Evolutionary conservation across 2,113 vertebrate genomes (phyloP).

Genomic region (Hylia prasina): DNA sequence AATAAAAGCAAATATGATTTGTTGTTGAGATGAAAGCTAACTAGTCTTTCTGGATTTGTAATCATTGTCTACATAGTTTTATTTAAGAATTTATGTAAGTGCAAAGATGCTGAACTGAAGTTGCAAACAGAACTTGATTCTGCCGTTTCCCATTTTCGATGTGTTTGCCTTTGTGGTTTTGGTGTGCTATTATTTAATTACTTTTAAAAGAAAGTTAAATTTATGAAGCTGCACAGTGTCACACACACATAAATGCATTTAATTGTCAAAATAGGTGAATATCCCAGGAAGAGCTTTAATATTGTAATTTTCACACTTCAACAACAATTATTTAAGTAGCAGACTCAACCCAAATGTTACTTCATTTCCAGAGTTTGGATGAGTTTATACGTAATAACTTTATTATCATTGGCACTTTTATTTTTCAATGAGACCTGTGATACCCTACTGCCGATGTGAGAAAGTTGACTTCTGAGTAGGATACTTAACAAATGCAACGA

Average conservation of each 20-base stretch:
- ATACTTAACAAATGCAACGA: background rate
- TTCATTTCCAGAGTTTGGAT: background rate
- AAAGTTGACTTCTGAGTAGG: background rate
- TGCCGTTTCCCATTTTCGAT: background rate
- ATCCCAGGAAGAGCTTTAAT: background rate
- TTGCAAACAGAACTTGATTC: background rate
- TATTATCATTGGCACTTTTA: background rate
- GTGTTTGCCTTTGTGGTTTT: background rate
- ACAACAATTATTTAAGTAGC: background rate
- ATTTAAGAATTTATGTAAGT: background rate
- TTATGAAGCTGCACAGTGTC: background rate
- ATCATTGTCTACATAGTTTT: background rate
- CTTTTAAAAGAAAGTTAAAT: background rate
- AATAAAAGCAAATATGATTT: background rate
- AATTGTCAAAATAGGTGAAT: background rate
- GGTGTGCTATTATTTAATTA: background rate
- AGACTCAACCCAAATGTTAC: background rate
- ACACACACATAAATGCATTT: background rate
- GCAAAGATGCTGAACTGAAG: background rate
- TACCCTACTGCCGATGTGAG: background rate
- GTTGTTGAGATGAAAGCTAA: background rate
- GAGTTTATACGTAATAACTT: background rate
- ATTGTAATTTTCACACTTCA: background rate
- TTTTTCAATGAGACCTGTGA: background rate
- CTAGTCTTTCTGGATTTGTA: background rate